These are phyloP conservation scores for Xyliphius kryptos DNA, from an alignment of 2,113 vertebrate species.

Conservation along the genomic window DNA sequence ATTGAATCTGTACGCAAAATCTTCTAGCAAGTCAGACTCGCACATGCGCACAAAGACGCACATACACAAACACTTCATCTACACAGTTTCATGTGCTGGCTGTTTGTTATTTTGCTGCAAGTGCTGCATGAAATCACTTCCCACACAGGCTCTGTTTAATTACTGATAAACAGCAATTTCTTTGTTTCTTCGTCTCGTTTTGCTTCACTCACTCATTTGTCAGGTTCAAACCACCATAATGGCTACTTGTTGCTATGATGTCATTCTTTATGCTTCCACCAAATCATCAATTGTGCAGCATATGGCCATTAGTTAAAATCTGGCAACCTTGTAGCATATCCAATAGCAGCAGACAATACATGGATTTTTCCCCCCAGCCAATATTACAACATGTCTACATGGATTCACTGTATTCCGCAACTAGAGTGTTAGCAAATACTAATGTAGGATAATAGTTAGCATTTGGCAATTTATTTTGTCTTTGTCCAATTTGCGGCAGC, in stretches of 20 bases:
- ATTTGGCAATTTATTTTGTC: too few species aligned
- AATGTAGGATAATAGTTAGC: too few species aligned
- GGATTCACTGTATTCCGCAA: too few species aligned
- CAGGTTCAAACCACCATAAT: not conserved
- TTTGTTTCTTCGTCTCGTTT: not conserved
- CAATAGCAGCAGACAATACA: too few species aligned
- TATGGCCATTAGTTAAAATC: not conserved
- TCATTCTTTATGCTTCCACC: not conserved
- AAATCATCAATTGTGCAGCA: not conserved
- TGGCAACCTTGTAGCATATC: too few species aligned
- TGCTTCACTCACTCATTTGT: not conserved
- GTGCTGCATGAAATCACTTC: not conserved
- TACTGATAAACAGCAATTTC: constrained; percentile 5
- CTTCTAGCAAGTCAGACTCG: not conserved
- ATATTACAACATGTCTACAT: too few species aligned
- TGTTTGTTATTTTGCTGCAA: constrained; percentile 5
- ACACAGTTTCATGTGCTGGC: not conserved
- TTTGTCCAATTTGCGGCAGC: too few species aligned
- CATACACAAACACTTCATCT: constrained; percentile 1
- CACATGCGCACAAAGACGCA: constrained; percentile 2
- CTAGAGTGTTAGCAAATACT: too few species aligned
- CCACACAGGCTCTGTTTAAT: constrained; percentile 8
- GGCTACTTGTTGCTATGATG: not conserved
- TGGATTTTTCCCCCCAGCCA: too few species aligned
- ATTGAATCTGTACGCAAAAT: not conserved